A percentile compares a stretch with the other conserved stretches of the same genome.
Evolutionary conservation across 1,140 invertebrate genomes (phyloP).

Genomic region (Drosophila lowei): DNA sequence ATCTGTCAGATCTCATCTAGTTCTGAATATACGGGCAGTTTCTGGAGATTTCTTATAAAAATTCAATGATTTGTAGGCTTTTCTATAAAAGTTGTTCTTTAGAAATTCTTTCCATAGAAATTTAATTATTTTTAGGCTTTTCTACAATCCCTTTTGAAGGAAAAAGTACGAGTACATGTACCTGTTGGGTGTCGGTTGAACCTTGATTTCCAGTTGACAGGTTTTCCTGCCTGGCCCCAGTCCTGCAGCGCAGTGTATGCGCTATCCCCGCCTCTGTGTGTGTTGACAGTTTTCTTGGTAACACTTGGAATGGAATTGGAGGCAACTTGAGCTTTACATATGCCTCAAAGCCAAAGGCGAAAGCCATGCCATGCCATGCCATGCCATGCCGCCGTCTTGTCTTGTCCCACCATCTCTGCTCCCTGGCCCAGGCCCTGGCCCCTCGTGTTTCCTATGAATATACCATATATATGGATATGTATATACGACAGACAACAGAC

Average conservation of each 20-base stretch:
- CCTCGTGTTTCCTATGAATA: slow-evolving; percentile 62
- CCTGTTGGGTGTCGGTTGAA: too few species aligned
- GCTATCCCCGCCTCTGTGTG: neutral
- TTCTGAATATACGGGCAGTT: too few species aligned
- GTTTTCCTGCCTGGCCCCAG: too few species aligned
- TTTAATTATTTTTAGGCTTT: too few species aligned
- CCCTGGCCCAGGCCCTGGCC: slow-evolving; percentile 25
- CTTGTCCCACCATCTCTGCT: slow-evolving; percentile 8
- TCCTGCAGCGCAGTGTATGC: slow-evolving; percentile 20
- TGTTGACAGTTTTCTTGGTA: slow-evolving; percentile 70
- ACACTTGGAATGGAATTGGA: slow-evolving; percentile 21
- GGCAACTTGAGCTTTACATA: slow-evolving; percentile 58
- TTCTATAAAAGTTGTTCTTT: too few species aligned
- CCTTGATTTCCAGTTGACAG: too few species aligned
- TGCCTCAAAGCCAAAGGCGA: slow-evolving; percentile 11
- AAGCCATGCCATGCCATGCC: slow-evolving; percentile 7
- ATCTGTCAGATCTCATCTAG: too few species aligned
- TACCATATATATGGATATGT: slow-evolving; percentile 9
- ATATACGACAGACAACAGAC: slow-evolving; percentile 35
- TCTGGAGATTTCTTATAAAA: too few species aligned
- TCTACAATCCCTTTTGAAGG: too few species aligned
- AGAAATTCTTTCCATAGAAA: too few species aligned
- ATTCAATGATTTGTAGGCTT: too few species aligned
- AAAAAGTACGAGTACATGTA: too few species aligned
- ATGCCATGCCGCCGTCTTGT: slow-evolving; percentile 20